Base-by-base conservation (phyloP, 2,113 vertebrate genomes). In the Tenebrosternarchus preto region DNA sequence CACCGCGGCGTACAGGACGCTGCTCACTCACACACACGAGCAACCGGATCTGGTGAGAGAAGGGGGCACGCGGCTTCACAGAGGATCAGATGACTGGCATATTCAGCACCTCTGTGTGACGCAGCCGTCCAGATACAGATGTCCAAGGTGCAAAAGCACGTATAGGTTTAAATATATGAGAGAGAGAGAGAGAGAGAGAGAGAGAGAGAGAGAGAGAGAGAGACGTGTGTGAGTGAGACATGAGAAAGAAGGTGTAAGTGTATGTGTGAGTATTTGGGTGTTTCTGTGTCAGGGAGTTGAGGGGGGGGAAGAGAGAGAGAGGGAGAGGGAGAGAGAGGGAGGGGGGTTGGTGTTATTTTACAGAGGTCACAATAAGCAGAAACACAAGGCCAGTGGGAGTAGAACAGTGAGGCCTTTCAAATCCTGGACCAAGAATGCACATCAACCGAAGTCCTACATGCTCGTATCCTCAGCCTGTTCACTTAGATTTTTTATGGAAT, bases 1-100 rank as follows among this genome's bases (percentile, higher is more conserved):
- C 80, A 57, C 29, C 31, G 61, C 74, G 70, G 70, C 55, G 50
- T 53, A 50, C 78, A 61, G 61, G 60, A 74, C 71, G 50, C 77
- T 67, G 50, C 60, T 73, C 69, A 60, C 67, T 50, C 73, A 66
- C 78, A 78, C 57, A 57, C 46, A 19, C 29, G 71, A 61, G 84
- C 78, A 78, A 85, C 84, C 63, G n/a, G 81, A 83, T 83, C 81
- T 56, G 72, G 68, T 85, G 84, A 83, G 78, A 85, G 81, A 66
- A 80, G 84, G 76, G 76, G 69, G 73, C 77, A 75, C 73, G 69
- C 69, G 46, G 61, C 81, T 85, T 85, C 84, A 83, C 81, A 85
- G 84, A 20, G 33, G 84, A 85, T 83, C 53, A 76, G 57, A 73
- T 83, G 70, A 64, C 84, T 33, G 4, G n/a, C 74, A 74, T 43